Percentiles rank a stretch among this genome's conserved stretches.
These are phyloP conservation scores for Xiphophorus birchmanni DNA, from an alignment of 2,797 vertebrate genomes.

Conservation along the genomic window DNA sequence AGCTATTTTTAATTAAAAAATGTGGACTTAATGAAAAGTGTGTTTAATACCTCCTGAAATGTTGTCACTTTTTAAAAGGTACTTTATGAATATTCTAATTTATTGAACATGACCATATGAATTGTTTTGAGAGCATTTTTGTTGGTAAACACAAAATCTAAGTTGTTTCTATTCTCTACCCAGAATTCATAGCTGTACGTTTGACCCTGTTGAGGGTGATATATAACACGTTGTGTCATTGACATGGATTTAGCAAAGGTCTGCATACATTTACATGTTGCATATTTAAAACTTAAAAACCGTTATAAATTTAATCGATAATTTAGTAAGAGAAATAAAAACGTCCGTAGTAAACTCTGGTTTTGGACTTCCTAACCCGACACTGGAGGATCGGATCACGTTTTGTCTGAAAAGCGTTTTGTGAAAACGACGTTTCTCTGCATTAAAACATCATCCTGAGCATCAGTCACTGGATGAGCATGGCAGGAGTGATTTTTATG, in stretches of 20 bases:
- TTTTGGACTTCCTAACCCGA: neutral
- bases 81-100: too few species aligned
- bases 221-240: neutral
- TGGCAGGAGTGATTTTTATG: conserved; percentile 50
- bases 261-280: neutral
- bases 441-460: conserved; percentile 49
- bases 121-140: neutral
- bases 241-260: neutral
- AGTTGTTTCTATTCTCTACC: neutral
- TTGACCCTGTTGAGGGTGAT: neutral
- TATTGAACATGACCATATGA: too few species aligned
- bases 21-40: too few species aligned
- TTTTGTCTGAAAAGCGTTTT: neutral
- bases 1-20: too few species aligned
- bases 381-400: neutral
- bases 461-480: conserved; percentile 32
- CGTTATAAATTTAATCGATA: neutral
- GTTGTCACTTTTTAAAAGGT: too few species aligned
- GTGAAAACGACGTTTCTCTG: conserved; percentile 17
- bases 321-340: neutral
- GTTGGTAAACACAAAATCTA: neutral
- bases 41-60: too few species aligned
- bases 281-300: neutral
- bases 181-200: neutral
- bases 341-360: neutral